Conservation (phyloP, 2,797 vertebrate genomes). For the Xyrichtys novacula region DNA sequence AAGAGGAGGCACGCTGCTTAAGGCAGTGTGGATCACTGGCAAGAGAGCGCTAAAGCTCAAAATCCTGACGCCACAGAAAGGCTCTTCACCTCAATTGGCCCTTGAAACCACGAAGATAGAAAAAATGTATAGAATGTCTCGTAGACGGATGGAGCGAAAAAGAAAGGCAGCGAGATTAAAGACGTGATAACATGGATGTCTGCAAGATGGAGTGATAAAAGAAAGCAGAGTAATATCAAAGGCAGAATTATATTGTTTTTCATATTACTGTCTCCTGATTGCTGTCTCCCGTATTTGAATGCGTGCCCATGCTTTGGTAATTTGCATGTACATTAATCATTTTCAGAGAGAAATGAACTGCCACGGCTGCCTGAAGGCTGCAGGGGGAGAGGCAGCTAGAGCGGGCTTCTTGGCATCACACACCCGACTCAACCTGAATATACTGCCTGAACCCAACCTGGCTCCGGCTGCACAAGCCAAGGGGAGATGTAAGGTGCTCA, state of each 20-base stretch:
- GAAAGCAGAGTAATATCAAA: constrained; percentile 69
- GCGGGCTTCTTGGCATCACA: constrained; percentile 71
- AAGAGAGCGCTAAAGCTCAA: constrained; percentile 68
- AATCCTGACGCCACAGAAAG: constrained; percentile 62
- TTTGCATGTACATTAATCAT: constrained; percentile 84
- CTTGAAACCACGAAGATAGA: constrained; percentile 55
- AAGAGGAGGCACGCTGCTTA: constrained; percentile 66
- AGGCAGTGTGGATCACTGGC: constrained; percentile 66
- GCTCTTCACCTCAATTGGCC: constrained; percentile 73
- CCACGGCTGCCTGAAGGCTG: constrained; percentile 74
- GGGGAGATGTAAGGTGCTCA: constrained; percentile 77
- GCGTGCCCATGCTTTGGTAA: constrained; percentile 77
- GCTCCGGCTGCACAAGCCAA: constrained; percentile 66
- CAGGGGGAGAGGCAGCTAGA: constrained; percentile 55
- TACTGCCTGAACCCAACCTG: constrained; percentile 75
- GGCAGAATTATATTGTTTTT: constrained; percentile 76
- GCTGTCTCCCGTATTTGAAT: constrained; percentile 80
- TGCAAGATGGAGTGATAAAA: constrained; percentile 68
- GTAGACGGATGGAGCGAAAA: constrained; percentile 34
- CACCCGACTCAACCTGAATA: constrained; percentile 73
- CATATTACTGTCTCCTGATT: constrained; percentile 77
- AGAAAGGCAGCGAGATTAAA: constrained; percentile 54
- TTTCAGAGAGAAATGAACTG: constrained; percentile 80
- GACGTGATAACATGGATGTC: constrained; percentile 57
- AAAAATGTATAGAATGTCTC: constrained; percentile 69